A percentile compares a stretch with the other conserved stretches of the same genome.
These are phyloP conservation scores for Gallinago solitaria DNA, from an alignment of 2,797 vertebrate genomes.

Conservation along the genomic window DNA sequence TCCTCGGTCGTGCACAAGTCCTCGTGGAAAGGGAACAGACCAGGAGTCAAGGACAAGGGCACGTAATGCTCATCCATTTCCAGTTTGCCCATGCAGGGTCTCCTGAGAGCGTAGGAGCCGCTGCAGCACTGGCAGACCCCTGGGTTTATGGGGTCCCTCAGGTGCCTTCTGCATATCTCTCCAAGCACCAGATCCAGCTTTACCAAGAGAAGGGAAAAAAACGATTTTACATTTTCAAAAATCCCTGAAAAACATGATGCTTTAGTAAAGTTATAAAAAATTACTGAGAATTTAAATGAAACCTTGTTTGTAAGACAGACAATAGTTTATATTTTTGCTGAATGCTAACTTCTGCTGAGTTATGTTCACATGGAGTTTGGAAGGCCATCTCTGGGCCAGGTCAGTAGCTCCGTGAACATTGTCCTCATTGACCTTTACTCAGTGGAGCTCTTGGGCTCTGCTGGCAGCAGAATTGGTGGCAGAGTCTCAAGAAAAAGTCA, in stretches of 20 bases:
- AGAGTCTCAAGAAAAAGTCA: neutral
- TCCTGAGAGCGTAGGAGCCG: constrained; percentile 28
- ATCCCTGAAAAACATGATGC: neutral
- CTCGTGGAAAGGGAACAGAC: neutral
- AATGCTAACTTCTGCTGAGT: neutral
- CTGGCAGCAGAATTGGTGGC: neutral
- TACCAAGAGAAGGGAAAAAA: neutral
- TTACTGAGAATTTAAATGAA: neutral
- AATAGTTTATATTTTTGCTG: neutral
- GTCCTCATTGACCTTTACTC: neutral
- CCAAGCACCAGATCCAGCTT: constrained; percentile 63
- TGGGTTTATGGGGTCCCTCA: neutral
- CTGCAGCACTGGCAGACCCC: constrained; percentile 60
- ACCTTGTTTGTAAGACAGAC: neutral
- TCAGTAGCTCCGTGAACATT: accelerated
- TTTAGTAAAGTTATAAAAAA: neutral
- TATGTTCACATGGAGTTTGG: neutral
- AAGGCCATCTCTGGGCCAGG: too few relatives aligned
- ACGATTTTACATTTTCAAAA: accelerated
- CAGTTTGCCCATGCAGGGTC: constrained; percentile 48
- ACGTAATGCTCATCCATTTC: neutral
- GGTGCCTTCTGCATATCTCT: constrained; percentile 59
- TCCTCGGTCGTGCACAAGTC: constrained; percentile 38
- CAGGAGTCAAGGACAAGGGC: constrained; percentile 8
- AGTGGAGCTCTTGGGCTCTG: neutral